Percentiles rank a stretch among this genome's conserved stretches.
These are phyloP conservation scores for Lepidurus couesii DNA, from an alignment of 1,140 invertebrate species.

Conservation along the genomic window DNA sequence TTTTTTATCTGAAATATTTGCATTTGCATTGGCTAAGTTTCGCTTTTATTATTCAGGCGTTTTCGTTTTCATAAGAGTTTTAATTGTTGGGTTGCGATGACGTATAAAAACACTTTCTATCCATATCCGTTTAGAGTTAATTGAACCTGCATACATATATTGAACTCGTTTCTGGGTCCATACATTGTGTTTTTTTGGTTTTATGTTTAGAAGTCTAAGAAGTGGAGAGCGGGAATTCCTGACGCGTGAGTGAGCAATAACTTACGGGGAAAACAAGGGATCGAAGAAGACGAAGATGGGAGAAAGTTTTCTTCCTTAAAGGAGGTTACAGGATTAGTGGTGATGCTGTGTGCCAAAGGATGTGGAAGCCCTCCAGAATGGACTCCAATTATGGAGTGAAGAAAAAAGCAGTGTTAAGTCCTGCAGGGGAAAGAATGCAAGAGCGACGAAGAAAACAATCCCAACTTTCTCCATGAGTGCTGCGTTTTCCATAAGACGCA, in stretches of 20 bases:
- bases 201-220: background rate
- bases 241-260: background rate
- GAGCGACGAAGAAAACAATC: background rate
- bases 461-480: slow-evolving; percentile 8
- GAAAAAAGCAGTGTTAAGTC: background rate
- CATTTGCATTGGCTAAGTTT: too few relatives aligned
- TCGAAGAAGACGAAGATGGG: background rate
- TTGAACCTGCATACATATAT: too few relatives aligned
- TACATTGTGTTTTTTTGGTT: background rate
- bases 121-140: too few relatives aligned
- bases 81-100: too few relatives aligned
- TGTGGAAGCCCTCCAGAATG: slow-evolving; percentile 11
- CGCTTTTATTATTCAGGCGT: too few relatives aligned
- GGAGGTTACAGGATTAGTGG: background rate
- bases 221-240: background rate
- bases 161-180: background rate
- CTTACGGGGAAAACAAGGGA: background rate
- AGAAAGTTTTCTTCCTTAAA: background rate
- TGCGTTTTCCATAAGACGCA: background rate
- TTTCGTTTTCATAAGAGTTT: too few relatives aligned
- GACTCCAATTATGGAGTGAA: background rate
- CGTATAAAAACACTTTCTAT: too few relatives aligned
- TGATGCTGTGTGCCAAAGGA: background rate
- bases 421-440: background rate
- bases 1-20: too few relatives aligned